Conservation (phyloP, 2,888 invertebrate genomes). For the Caradrina kadenii region DNA sequence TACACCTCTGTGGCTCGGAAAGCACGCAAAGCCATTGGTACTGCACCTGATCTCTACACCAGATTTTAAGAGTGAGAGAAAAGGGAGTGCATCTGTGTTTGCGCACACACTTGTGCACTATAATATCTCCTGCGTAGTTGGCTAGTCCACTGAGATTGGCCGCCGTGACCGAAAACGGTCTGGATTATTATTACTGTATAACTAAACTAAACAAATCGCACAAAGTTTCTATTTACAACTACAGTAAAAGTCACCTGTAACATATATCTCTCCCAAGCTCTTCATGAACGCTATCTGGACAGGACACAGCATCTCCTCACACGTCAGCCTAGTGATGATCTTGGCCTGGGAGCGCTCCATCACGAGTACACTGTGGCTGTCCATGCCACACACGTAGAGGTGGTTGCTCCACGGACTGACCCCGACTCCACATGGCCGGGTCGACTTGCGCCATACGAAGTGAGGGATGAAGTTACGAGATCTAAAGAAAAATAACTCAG, state of each 20-base stretch:
- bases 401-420: constrained; percentile 92
- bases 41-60: too few species aligned
- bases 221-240: neutral
- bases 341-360: constrained; percentile 87
- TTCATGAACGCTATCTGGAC: constrained; percentile 91
- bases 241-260: constrained; percentile 86
- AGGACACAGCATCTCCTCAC: constrained; percentile 91
- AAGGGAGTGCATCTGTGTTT: too few species aligned
- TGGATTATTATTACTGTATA: too few species aligned
- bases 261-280: constrained; percentile 90
- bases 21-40: too few species aligned
- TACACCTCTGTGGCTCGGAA: too few species aligned
- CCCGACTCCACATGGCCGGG: constrained; percentile 93
- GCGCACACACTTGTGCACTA: too few species aligned
- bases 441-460: constrained; percentile 89
- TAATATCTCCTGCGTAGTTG: too few species aligned
- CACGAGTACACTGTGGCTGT: constrained; percentile 91
- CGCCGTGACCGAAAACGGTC: too few species aligned
- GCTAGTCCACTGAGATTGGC: too few species aligned
- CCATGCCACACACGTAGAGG: constrained; percentile 92
- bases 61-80: too few species aligned
- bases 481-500: constrained; percentile 68
- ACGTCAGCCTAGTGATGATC: constrained; percentile 87
- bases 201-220: too few species aligned
- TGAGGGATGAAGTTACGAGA: constrained; percentile 89